phyloP scores from a whole-genome alignment of 1,140 invertebrate genomes.

The Rhopalosiphum padi region DNA sequence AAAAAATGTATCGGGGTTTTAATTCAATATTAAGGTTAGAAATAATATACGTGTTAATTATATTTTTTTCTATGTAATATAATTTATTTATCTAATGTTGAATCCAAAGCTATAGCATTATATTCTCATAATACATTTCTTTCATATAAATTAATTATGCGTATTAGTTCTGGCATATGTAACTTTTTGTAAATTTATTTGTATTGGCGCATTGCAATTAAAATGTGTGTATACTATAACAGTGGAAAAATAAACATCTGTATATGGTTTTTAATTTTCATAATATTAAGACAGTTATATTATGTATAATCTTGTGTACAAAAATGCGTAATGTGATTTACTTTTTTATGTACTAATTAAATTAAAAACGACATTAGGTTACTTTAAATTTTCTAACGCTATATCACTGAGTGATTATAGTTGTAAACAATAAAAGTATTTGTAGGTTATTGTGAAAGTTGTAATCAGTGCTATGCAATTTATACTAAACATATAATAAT shows the following conservation, averaged over 20 bases:
- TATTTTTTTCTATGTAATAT: background rate
- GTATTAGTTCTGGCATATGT: background rate
- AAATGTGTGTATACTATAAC: background rate
- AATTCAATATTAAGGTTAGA: background rate
- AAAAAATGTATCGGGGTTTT: background rate
- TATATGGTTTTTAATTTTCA: background rate
- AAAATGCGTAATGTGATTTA: background rate
- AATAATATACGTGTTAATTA: background rate
- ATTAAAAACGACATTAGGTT: background rate
- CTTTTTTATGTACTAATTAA: background rate
- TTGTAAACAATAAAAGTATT: too few relatives aligned
- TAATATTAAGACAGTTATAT: background rate
- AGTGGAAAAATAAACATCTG: background rate
- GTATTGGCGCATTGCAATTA: background rate
- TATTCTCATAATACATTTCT: background rate
- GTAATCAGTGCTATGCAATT: background rate
- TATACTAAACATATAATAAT: background rate
- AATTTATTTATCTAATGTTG: background rate
- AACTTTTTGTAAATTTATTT: slow-evolving; percentile 12
- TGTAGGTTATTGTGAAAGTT: background rate
- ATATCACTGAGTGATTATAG: too few relatives aligned
- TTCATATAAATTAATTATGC: slow-evolving; percentile 9
- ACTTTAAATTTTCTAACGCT: too few relatives aligned
- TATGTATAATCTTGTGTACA: background rate
- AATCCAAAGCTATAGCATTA: background rate